These are phyloP conservation scores for Tarsius wallacei DNA, from an alignment of 2,797 vertebrate genomes.

Conservation along the genomic window DNA sequence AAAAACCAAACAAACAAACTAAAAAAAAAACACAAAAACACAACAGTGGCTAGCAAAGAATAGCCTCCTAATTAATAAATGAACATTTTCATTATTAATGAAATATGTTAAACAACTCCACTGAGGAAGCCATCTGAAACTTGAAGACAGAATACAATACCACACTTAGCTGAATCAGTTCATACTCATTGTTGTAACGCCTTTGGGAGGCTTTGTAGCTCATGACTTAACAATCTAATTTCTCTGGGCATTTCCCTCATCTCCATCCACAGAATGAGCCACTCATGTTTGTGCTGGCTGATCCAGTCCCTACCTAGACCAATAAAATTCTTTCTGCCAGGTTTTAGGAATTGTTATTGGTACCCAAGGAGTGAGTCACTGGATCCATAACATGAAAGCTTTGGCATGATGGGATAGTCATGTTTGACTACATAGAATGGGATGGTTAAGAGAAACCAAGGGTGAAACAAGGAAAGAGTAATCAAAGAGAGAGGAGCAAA, in stretches of 20 bases:
- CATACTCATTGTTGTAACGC: neutral
- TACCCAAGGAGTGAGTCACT: neutral
- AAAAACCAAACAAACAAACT: no score
- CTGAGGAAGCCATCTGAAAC: neutral
- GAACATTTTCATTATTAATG: slow-evolving; percentile 12
- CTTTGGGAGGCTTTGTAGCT: neutral
- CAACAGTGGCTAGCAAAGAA: neutral
- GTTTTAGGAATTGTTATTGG: neutral
- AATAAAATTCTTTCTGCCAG: neutral
- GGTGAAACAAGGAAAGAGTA: neutral
- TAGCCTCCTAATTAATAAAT: neutral
- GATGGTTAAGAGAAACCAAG: neutral
- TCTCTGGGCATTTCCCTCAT: neutral
- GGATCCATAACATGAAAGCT: neutral
- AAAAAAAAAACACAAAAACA: no score
- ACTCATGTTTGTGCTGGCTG: neutral
- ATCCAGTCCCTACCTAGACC: neutral
- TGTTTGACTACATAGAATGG: neutral
- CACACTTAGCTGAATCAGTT: neutral
- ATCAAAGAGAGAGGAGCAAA: neutral
- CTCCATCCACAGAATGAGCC: neutral
- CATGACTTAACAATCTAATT: neutral
- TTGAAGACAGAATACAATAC: neutral
- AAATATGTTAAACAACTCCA: neutral
- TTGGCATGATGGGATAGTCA: neutral